Conservation (phyloP, 2,113 vertebrate genomes). For the Mastomys coucha region DNA sequence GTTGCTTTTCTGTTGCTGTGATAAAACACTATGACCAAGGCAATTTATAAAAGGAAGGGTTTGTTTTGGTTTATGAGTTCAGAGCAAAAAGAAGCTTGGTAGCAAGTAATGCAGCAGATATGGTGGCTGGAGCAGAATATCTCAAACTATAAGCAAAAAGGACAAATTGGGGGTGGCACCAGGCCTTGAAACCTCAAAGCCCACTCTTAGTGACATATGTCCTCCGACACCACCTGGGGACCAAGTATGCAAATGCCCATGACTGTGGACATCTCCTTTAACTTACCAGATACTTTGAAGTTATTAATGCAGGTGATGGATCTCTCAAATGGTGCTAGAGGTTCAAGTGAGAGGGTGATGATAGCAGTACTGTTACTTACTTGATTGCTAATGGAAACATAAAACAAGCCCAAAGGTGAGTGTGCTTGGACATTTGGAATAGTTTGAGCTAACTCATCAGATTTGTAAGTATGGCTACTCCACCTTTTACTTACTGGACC, state of each 20-base stretch:
- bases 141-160: not conserved
- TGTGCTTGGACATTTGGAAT: slow-evolving; percentile 26
- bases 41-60: not conserved
- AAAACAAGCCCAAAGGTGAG: slow-evolving; percentile 11
- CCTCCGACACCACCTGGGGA: not conserved
- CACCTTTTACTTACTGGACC: slow-evolving; percentile 49
- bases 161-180: not conserved
- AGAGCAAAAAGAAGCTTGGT: not conserved
- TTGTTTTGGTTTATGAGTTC: not conserved
- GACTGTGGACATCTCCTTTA: not conserved
- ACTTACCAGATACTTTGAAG: not conserved
- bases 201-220: not conserved
- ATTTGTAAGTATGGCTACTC: slow-evolving; percentile 35
- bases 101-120: not conserved
- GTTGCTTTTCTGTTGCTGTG: not conserved
- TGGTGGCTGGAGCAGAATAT: not conserved
- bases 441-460: slow-evolving; percentile 23
- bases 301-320: not conserved
- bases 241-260: not conserved
- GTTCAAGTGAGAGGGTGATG: slow-evolving; percentile 40
- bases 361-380: not conserved
- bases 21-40: not conserved
- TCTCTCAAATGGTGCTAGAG: not conserved
- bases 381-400: slow-evolving; percentile 6
- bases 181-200: not conserved